phyloP scores from a whole-genome alignment of 2,888 invertebrate species.

The Lycophotia porphyrea region DNA sequence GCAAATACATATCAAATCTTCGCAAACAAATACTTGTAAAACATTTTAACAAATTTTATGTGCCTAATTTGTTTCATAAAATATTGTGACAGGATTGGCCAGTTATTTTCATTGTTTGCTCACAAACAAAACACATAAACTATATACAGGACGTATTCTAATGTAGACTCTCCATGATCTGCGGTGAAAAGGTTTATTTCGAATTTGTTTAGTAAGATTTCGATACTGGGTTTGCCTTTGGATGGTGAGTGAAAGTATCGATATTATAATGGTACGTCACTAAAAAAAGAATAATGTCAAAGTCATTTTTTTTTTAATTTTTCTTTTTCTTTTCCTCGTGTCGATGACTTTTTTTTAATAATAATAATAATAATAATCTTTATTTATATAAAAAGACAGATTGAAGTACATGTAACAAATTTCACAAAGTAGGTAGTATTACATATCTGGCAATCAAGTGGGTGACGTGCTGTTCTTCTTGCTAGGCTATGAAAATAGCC shows the following conservation, averaged over 20 bases:
- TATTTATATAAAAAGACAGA: no score
- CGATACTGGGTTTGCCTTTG: background rate
- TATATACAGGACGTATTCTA: conserved; percentile 59
- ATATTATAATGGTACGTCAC: conserved; percentile 22
- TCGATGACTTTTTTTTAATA: no score
- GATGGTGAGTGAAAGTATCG: conserved; percentile 18
- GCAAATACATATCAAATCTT: conserved; percentile 47
- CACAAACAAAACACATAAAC: conserved; percentile 60
- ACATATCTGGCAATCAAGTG: no score
- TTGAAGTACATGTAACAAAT: no score
- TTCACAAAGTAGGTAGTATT: no score
- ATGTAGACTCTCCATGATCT: conserved; percentile 61
- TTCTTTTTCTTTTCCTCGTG: background rate
- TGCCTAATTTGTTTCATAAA: conserved; percentile 48
- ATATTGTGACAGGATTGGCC: conserved; percentile 46
- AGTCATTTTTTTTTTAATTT: no score
- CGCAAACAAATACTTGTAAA: conserved; percentile 41
- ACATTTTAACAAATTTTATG: conserved; percentile 60
- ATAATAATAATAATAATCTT: no score
- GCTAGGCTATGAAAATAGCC: no score
- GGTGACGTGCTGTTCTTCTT: no score
- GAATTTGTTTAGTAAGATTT: conserved; percentile 22
- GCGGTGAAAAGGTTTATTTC: conserved; percentile 15
- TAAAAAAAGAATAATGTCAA: background rate
- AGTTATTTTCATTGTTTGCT: conserved; percentile 62